A percentile compares a stretch with the other conserved stretches of the same genome.
These are phyloP conservation scores for Drosophila parabipectinata DNA, from an alignment of 1,140 invertebrate genomes.

Conservation along the genomic window DNA sequence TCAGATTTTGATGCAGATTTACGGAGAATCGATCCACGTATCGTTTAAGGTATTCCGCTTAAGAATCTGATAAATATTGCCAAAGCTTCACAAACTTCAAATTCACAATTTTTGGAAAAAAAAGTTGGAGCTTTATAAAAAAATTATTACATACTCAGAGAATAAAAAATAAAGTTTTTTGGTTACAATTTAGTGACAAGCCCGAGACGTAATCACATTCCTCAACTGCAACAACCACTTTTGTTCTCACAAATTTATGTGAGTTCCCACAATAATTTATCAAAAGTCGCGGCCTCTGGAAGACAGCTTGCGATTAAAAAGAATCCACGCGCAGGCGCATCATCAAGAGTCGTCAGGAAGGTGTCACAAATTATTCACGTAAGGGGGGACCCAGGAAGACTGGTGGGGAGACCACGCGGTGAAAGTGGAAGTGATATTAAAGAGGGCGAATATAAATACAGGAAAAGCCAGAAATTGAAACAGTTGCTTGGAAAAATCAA, in stretches of 20 bases:
- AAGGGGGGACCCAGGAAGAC: conserved; percentile 1
- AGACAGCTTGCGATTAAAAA: conserved; percentile 25
- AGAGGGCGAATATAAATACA: conserved; percentile 66
- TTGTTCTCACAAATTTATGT: conserved; percentile 25
- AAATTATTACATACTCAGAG: neutral
- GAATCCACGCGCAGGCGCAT: conserved; percentile 49
- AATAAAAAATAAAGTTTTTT: neutral
- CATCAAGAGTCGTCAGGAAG: conserved; percentile 51
- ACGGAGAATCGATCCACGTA: too few relatives aligned
- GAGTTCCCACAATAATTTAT: conserved; percentile 75
- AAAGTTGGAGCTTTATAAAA: too few relatives aligned
- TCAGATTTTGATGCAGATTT: too few relatives aligned
- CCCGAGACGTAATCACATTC: neutral
- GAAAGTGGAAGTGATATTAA: conserved; percentile 75
- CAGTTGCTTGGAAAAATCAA: conserved; percentile 76
- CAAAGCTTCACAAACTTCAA: too few relatives aligned
- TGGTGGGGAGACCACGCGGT: conserved; percentile 1
- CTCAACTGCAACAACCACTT: conserved; percentile 3
- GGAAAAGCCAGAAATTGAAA: conserved; percentile 57
- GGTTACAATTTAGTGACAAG: neutral
- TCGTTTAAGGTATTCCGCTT: too few relatives aligned
- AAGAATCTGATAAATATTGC: too few relatives aligned
- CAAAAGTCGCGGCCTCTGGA: conserved; percentile 17
- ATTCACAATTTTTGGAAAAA: too few relatives aligned
- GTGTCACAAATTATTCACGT: conserved; percentile 78